Evolutionary conservation across 2,113 vertebrate species (phyloP), one percentile per base, ranked within the genome.

Genomic region (Aspiorhynchus laticeps): DNA sequence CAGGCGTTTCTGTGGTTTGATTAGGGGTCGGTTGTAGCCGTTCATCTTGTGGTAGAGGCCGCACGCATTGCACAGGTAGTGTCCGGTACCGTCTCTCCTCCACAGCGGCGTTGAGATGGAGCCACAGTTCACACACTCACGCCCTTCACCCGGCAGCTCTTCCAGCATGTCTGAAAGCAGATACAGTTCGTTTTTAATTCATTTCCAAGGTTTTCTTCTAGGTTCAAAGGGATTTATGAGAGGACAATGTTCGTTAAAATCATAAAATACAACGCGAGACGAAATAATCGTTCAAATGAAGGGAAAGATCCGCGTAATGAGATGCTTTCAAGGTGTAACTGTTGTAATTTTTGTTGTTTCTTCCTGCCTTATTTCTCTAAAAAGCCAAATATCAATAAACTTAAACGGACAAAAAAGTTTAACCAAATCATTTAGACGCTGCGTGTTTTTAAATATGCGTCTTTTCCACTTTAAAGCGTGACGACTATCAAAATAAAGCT

Each of bases 31-130:
- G 95, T 99, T 99, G 93, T 98, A 97, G 59, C 98, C 98, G 38
- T 99, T 99, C 97, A 99, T 98, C 91, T 98, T 99, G 95, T 99
- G 98, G 91, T 99, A 99, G 78, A 99, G 97, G 53, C 98, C 98
- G 28, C 98, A 99, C 56, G 98, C 98, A 41, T 99, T 99, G 88
- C 98, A 99, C 86, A 99, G 95, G 92, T 99, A 99, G 92, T 99
- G 98, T 1, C 98, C 98, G 0, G 98, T 99, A 10, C 98, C 97
- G 1, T 99, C 98, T 0, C 98, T 93, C 89, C 98, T 97, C 98
- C 98, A 99, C 87, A 99, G 96, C 0, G 98, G 98, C 0, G 98
- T 99, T 82, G 98, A 99, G 94, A 99, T 96, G 5, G 98, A 98
- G 61, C 98, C 98, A 11, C 98, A 99, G 94, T 99, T 99, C 81